These are phyloP conservation scores for Acrocephalus scirpaceus DNA, from an alignment of 2,797 vertebrate genomes.

Conservation along the genomic window DNA sequence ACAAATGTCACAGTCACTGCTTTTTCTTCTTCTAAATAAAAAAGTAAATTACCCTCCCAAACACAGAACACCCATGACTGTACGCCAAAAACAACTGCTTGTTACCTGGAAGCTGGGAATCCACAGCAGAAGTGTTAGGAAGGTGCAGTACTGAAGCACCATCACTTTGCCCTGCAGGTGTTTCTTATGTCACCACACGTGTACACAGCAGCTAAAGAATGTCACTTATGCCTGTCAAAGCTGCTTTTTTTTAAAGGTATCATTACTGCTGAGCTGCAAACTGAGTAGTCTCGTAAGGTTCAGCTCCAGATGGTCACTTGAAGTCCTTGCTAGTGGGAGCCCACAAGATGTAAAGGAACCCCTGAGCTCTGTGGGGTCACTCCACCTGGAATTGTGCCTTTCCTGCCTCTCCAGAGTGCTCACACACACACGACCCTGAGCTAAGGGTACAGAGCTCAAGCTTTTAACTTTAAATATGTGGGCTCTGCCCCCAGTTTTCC, in stretches of 20 bases:
- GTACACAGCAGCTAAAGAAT: neutral
- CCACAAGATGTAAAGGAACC: neutral
- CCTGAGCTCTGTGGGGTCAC: neutral
- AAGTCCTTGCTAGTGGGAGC: neutral
- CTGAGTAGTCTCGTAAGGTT: neutral
- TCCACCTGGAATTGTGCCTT: neutral
- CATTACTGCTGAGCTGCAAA: neutral
- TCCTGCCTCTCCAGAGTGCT: neutral
- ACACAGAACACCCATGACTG: neutral
- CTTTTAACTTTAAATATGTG: fast-evolving
- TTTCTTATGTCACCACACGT: neutral
- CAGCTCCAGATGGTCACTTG: neutral
- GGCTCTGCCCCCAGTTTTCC: neutral
- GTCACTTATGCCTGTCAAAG: neutral
- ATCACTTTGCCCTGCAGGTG: slow-evolving; percentile 1
- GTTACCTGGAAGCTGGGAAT: neutral
- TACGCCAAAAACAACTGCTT: neutral
- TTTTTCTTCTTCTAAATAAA: neutral
- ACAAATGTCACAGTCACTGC: neutral
- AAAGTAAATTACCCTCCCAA: neutral
- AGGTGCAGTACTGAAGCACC: neutral
- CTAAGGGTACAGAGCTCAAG: neutral
- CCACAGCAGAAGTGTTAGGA: neutral
- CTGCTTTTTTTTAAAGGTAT: neutral
- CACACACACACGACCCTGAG: neutral